phyloP scores from a whole-genome alignment of 2,888 invertebrate species.

The Aphidoletes aphidimyza region DNA sequence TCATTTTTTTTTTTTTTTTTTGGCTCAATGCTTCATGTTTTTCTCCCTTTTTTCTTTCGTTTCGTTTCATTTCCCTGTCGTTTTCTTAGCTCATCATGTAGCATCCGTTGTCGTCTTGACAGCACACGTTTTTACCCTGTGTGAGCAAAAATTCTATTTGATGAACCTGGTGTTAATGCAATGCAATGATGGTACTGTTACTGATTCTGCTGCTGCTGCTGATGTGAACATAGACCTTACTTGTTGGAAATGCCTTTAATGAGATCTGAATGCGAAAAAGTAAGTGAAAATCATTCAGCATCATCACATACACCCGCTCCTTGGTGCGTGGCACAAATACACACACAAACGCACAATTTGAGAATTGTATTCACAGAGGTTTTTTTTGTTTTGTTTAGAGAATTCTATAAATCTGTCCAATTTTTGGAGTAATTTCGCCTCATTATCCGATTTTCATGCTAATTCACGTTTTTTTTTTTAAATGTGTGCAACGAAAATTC shows the following conservation, averaged over 20 bases:
- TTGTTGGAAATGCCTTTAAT: background rate
- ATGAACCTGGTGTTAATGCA: slow-evolving; percentile 35
- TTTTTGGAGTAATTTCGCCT: too few relatives aligned
- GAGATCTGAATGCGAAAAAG: slow-evolving; percentile 30
- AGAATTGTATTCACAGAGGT: too few relatives aligned
- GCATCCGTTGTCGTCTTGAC: background rate
- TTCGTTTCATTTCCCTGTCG: background rate
- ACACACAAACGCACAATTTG: too few relatives aligned
- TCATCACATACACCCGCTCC: slow-evolving; percentile 8
- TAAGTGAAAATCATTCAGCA: slow-evolving; percentile 16
- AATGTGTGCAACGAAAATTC: too few relatives aligned
- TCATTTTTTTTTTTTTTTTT: background rate
- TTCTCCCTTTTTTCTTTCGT: too few relatives aligned
- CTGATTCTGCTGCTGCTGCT: background rate
- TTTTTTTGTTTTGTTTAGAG: too few relatives aligned
- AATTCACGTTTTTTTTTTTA: too few relatives aligned
- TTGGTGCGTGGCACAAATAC: background rate
- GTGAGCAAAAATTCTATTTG: background rate
- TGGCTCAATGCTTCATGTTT: background rate
- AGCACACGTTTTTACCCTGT: background rate
- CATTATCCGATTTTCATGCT: too few relatives aligned
- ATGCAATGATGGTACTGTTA: background rate
- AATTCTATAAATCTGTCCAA: too few relatives aligned
- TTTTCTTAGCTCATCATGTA: background rate
- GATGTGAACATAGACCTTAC: background rate